A percentile compares a stretch with the other conserved stretches of the same genome.
These are phyloP conservation scores for Melanogrammus aeglefinus DNA, from an alignment of 2,797 vertebrate genomes.

Conservation along the genomic window DNA sequence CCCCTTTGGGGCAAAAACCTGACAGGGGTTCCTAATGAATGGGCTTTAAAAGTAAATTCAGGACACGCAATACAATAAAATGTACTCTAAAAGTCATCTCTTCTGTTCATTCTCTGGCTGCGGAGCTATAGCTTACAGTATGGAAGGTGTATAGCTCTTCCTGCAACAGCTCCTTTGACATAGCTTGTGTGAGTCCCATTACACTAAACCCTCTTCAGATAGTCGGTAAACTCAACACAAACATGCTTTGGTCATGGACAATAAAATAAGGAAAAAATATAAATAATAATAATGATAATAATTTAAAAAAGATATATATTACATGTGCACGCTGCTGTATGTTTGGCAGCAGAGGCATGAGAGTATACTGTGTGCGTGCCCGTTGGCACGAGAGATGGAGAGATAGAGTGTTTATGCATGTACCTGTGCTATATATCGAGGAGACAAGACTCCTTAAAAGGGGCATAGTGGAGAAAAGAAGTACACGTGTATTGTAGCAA, in stretches of 20 bases:
- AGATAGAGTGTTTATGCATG: conserved; percentile 19
- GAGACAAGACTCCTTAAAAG: conserved; percentile 46
- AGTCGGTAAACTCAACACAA: neutral
- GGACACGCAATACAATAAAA: conserved; percentile 16
- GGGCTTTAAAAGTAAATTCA: conserved; percentile 35
- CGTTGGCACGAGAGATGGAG: conserved; percentile 8
- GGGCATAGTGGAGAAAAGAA: conserved; percentile 47
- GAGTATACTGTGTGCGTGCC: conserved; percentile 25
- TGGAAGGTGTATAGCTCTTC: neutral
- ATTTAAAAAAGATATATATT: conserved; percentile 23
- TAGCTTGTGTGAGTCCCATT: neutral
- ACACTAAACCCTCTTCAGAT: neutral
- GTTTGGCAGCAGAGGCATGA: conserved; percentile 22
- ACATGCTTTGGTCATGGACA: conserved; percentile 19
- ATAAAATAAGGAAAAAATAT: neutral
- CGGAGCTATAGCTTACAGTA: neutral
- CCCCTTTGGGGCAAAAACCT: neutral
- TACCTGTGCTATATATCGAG: conserved; percentile 61
- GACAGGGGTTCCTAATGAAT: conserved; percentile 19
- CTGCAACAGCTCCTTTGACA: too few species aligned
- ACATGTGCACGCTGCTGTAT: conserved; percentile 45
- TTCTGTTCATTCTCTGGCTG: conserved; percentile 12
- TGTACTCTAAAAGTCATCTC: conserved; percentile 15
- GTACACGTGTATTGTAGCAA: conserved; percentile 48
- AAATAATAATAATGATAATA: conserved; percentile 22